These are phyloP conservation scores for honey bee (Apis mellifera) DNA, from an alignment of 1,140 invertebrate species.

Conservation along the genomic window DNA sequence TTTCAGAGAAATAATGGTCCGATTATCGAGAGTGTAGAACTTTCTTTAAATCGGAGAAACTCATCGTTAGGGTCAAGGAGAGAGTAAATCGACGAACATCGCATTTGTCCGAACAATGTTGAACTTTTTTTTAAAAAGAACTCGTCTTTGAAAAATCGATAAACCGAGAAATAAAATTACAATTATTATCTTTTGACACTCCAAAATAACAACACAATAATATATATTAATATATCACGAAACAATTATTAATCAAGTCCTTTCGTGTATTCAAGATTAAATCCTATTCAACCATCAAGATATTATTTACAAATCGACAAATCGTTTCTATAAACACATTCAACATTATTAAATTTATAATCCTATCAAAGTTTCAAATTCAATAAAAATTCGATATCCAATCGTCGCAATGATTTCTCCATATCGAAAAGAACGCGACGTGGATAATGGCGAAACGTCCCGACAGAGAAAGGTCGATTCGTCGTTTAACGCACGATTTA, in stretches of 20 bases:
- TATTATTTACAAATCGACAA: too few relatives aligned
- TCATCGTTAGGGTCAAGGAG: conserved; percentile 10
- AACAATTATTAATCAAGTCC: too few relatives aligned
- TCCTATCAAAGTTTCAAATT: neutral
- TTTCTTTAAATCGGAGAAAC: conserved; percentile 50
- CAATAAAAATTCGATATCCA: neutral
- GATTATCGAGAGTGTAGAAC: conserved; percentile 32
- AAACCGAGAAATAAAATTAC: too few relatives aligned
- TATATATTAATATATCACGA: too few relatives aligned
- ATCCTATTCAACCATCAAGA: too few relatives aligned
- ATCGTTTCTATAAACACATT: neutral
- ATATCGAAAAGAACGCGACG: neutral
- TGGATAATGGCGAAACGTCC: conserved; percentile 16
- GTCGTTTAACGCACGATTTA: conserved; percentile 39
- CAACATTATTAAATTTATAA: neutral
- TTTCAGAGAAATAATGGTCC: conserved; percentile 25
- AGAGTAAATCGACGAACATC: conserved; percentile 22
- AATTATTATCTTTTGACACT: too few relatives aligned
- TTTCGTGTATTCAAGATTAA: too few relatives aligned
- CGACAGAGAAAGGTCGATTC: conserved; percentile 4
- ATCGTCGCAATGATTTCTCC: conserved; percentile 15
- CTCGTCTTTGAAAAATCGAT: neutral
- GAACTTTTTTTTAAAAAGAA: neutral
- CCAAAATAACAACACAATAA: too few relatives aligned
- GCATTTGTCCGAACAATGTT: neutral